Evolutionary conservation across 2,888 invertebrate species (phyloP).

Genomic region (Erpobdella octoculata): DNA sequence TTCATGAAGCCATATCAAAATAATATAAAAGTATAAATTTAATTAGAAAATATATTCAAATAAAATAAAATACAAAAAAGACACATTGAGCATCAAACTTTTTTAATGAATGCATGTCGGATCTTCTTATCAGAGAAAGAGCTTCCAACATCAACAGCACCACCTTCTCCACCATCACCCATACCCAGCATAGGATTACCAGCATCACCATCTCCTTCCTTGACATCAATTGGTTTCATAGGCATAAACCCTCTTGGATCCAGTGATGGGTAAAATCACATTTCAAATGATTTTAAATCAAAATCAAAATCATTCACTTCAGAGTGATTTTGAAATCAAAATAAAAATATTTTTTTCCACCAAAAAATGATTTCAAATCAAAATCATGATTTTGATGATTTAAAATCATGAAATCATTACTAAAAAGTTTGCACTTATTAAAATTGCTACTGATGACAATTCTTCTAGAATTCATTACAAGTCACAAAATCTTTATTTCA

Average conservation of each 20-base stretch:
- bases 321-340: too few species aligned
- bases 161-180: slow-evolving; percentile 2
- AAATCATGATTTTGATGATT: too few species aligned
- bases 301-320: neutral
- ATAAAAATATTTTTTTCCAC: neutral
- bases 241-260: slow-evolving; percentile 7
- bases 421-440: too few species aligned
- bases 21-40: too few species aligned
- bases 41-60: neutral
- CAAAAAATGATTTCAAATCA: too few species aligned
- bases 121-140: slow-evolving; percentile 18
- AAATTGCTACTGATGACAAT: too few species aligned
- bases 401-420: slow-evolving; percentile 9
- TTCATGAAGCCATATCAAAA: too few species aligned
- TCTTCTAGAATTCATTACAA: too few species aligned
- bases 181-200: neutral
- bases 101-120: slow-evolving; percentile 20
- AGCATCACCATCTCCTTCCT: slow-evolving; percentile 11
- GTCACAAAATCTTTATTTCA: too few species aligned
- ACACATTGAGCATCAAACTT: neutral
- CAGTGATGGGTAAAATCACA: too few species aligned
- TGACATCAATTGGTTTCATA: slow-evolving; percentile 13
- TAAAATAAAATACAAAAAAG: neutral
- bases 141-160: neutral
- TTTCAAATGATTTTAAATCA: too few species aligned